Evolutionary conservation across 2,797 vertebrate genomes (phyloP), one percentile per base, ranked within the genome.

Genomic region (Selene dorsalis): DNA sequence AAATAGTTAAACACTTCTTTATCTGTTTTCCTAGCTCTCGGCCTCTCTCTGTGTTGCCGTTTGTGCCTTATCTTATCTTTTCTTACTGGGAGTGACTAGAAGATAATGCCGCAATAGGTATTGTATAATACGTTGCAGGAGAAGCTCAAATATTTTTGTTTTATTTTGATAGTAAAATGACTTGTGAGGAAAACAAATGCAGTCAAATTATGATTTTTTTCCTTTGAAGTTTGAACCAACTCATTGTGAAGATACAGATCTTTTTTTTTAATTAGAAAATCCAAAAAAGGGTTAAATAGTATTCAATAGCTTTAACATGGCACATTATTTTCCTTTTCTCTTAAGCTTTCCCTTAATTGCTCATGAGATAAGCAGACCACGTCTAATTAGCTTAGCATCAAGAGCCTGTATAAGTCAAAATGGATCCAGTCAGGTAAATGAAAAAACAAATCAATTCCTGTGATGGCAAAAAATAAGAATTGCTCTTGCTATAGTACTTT

Each of bases 341-440:
- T 63, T 61, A 39, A 60, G 39, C 48, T 45, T 82, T 66, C 60
- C 7, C 26, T 59, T 6, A 80, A 73, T 70, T 73, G 16, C 55
- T 53, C 17, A 39, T 69, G 50, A 69, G 60, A 82, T 78, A 71
- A 79, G 41, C 59, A 75, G 68, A 78, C 73, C 57, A 57, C 68
- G 26, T 67, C 64, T 80, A 76, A 82, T 74, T 61, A 68, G 56
- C 48, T 80, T 56, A 75, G 68, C 52, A 69, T 62, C 57, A 69
- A 22, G 56, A 70, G 39, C 63, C 48, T 80, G 53, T 53, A 6
- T 53, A 70, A 59, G 48, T 79, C 65, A 56, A 57, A n/a, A 63
- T 79, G 59, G 53, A 83, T 84, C 50, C 6, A 57, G 45, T 59
- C 45, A 66, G 56, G 73, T 74, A 57, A 48, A 59, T 18, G 47